Evolutionary conservation across 30 jellyfish, hydroid and myxozoan species (phyloP), one percentile per base, ranked within the genome.

Genomic region (Pelagia noctiluca): DNA sequence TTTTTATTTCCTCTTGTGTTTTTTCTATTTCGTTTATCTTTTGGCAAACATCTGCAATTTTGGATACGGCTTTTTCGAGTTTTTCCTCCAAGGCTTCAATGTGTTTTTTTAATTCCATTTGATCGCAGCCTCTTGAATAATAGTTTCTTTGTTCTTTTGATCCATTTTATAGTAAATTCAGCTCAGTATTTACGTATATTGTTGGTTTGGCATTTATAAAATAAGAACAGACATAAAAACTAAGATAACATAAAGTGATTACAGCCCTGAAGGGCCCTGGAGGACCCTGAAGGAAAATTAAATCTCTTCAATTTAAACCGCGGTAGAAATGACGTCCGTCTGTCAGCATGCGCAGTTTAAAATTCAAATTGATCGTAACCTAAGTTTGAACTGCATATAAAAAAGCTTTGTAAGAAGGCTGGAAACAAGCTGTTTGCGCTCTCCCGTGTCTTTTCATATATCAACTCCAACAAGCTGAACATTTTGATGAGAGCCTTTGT

Each of bases 331-430:
- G 8, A 42, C 57, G 57, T 42, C 57, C 57, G 57, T 42, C 16
- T 16, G 57, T 42, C 57, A 42, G 57, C 57, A 42, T 42, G 57
- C 57, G 57, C n/a, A n/a, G n/a, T n/a, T n/a, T n/a, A n/a, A n/a
- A n/a, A n/a, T n/a, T n/a, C n/a, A n/a, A n/a, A n/a, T n/a, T n/a
- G n/a, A n/a, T n/a, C n/a, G n/a, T n/a, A n/a, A n/a, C n/a, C n/a
- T n/a, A n/a, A n/a, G n/a, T n/a, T n/a, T n/a, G n/a, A n/a, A n/a
- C n/a, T n/a, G n/a, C n/a, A n/a, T n/a, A n/a, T n/a, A n/a, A n/a
- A n/a, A n/a, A n/a, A n/a, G n/a, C n/a, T n/a, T n/a, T n/a, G n/a
- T n/a, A n/a, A n/a, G n/a, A n/a, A n/a, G n/a, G n/a, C n/a, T n/a
- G n/a, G n/a, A n/a, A n/a, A n/a, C n/a, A n/a, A n/a, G n/a, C n/a